Evolutionary conservation across 2,113 vertebrate genomes (phyloP).

Genomic region (Puma concolor): DNA sequence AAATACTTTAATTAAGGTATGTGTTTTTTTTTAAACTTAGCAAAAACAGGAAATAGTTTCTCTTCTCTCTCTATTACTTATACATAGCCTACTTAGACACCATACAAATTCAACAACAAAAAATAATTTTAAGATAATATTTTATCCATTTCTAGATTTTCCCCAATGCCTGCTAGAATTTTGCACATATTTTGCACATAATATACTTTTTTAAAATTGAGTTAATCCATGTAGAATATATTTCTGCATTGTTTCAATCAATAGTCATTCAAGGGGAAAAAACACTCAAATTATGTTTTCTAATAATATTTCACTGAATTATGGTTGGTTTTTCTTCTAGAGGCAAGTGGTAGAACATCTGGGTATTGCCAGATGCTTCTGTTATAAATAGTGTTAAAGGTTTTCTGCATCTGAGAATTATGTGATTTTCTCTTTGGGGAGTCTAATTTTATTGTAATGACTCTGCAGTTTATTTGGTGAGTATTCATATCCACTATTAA

Average conservation of each 20-base stretch:
- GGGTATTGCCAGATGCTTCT: conserved; percentile 19
- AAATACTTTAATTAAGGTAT: neutral
- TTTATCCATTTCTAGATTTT: neutral
- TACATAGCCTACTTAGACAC: neutral
- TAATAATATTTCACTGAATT: conserved; percentile 52
- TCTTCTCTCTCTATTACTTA: neutral
- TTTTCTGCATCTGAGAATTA: conserved; percentile 14
- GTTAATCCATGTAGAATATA: neutral
- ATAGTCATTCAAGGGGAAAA: conserved; percentile 46
- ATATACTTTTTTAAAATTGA: neutral
- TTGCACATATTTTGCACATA: neutral
- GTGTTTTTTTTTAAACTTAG: conserved; percentile 20
- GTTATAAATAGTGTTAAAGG: conserved; percentile 48
- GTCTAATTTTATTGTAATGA: conserved; percentile 58
- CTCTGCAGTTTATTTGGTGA: neutral
- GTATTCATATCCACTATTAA: conserved; percentile 23
- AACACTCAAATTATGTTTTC: conserved; percentile 5
- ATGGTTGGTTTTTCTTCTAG: neutral
- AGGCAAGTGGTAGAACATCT: conserved; percentile 57
- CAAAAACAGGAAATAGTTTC: neutral
- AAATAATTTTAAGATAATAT: neutral
- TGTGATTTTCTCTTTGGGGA: conserved; percentile 45
- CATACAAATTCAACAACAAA: neutral
- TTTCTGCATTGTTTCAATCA: conserved; percentile 37
- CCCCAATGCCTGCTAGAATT: neutral